Conservation (phyloP, 2,113 vertebrate genomes). For the Deroptyus accipitrinus region DNA sequence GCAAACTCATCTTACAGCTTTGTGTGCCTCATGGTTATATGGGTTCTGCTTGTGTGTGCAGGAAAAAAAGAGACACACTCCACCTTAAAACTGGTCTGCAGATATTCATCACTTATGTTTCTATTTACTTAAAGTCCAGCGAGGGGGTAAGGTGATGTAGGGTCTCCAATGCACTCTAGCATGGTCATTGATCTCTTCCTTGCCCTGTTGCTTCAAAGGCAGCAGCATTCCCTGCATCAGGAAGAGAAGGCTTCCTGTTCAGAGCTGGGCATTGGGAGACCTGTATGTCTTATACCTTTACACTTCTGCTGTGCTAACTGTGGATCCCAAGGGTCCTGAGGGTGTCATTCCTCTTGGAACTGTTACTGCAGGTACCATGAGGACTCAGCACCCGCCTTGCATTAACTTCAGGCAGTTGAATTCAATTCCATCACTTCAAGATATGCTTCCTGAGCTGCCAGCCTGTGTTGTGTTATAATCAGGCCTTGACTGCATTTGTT, state of each 20-base stretch:
- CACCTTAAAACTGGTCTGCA: too few species aligned
- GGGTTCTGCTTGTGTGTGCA: not conserved
- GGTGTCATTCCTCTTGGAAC: not conserved
- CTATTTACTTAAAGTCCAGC: not conserved
- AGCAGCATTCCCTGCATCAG: not conserved
- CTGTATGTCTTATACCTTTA: accelerated
- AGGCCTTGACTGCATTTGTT: not conserved
- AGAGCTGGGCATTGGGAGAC: not conserved
- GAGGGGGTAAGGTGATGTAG: not conserved
- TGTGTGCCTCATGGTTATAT: accelerated
- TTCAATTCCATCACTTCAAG: not conserved
- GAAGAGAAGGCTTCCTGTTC: not conserved
- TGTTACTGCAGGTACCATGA: not conserved
- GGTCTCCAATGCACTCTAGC: accelerated
- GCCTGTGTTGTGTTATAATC: not conserved
- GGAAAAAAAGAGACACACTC: not conserved
- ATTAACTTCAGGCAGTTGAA: not conserved
- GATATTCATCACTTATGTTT: not conserved
- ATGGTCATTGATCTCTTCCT: not conserved
- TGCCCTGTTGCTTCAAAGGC: not conserved
- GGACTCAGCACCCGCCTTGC: not conserved
- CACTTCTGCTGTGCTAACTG: not conserved
- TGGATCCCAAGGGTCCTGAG: not conserved
- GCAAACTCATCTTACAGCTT: accelerated
- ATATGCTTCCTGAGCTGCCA: not conserved